Base-by-base conservation (phyloP, 2,797 vertebrate species). In the Eleutherodactylus coqui region DNA sequence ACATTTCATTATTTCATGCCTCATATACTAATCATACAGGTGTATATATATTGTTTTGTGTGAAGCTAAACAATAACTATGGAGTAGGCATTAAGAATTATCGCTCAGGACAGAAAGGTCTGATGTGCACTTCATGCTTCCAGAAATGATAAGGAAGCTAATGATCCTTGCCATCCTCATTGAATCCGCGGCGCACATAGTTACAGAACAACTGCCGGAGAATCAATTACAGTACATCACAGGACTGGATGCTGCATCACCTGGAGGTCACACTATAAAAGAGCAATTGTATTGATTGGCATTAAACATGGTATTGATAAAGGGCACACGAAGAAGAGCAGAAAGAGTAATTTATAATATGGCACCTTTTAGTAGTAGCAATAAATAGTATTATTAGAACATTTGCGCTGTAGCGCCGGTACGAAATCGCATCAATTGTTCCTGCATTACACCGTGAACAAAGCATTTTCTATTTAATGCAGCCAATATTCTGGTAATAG, bases 221-320 rank as follows among this genome's bases (percentile, higher is more conserved):
- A 87, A 81, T 87, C 82, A 81, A 87, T 87, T 87, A 81, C 58
- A 47, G 80, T 87, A 77, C 70, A 87, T 85, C 69, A 85, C 72
- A 81, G 45, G 64, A 10, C 51, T 75, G 38, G 77, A 55, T 55
- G 55, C 45, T 36, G 64, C 58, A 76, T 80, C 77, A 58, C 82
- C 82, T 76, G 53, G 82, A 87, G 86, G 86, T 87, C 70, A 85
- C 41, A 80, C 70, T 47, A 84, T 84, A 87, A 51, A 67, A 87
- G 53, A 64, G 36, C 64, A 14, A 45, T 75, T 67, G n/a, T 32
- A 49, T 78, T 76, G 79, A 75, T 79, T 79, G 82, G 76, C 53
- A 80, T 55, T 87, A 75, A 67, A 84, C 69, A 75, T 75, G 55
- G 75, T 38, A 84, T 75, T 84, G 76, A 84, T 84, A 79, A 80